Evolutionary conservation across 2,888 invertebrate species (phyloP).

Genomic region (Dryococelus australis): DNA sequence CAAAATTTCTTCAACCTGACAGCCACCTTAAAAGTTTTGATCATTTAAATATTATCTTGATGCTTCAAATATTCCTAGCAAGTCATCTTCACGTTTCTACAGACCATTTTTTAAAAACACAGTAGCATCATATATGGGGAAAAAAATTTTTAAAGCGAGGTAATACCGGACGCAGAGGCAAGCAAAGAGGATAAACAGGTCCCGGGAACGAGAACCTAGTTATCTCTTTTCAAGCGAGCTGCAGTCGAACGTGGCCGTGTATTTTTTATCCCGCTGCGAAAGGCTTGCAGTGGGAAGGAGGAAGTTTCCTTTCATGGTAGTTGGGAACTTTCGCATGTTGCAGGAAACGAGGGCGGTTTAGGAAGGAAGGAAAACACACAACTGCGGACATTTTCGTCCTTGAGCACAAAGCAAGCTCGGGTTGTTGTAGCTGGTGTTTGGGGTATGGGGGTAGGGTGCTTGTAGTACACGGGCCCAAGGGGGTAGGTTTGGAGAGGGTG

Average conservation of each 20-base stretch:
- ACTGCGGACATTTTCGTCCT: constrained; percentile 6
- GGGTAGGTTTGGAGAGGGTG: neutral
- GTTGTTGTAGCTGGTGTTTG: neutral
- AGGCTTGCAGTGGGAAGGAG: neutral
- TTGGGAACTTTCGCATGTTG: neutral
- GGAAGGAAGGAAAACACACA: neutral
- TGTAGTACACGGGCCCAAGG: neutral
- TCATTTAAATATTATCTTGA: too few relatives aligned
- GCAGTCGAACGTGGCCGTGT: neutral
- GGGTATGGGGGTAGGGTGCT: neutral
- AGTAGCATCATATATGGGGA: too few relatives aligned
- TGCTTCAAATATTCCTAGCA: too few relatives aligned
- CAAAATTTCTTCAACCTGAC: too few relatives aligned
- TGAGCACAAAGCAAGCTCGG: neutral
- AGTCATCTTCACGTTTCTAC: too few relatives aligned
- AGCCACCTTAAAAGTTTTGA: too few relatives aligned
- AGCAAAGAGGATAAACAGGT: neutral
- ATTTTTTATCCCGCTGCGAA: neutral
- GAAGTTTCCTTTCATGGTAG: neutral
- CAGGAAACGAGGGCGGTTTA: neutral
- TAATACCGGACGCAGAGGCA: neutral
- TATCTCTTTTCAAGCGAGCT: neutral
- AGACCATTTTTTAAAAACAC: too few relatives aligned
- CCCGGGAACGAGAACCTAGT: neutral
- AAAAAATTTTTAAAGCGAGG: too few relatives aligned